These are phyloP conservation scores for Hapalemur alaotrensis DNA, from an alignment of 2,797 vertebrate genomes.

Conservation along the genomic window DNA sequence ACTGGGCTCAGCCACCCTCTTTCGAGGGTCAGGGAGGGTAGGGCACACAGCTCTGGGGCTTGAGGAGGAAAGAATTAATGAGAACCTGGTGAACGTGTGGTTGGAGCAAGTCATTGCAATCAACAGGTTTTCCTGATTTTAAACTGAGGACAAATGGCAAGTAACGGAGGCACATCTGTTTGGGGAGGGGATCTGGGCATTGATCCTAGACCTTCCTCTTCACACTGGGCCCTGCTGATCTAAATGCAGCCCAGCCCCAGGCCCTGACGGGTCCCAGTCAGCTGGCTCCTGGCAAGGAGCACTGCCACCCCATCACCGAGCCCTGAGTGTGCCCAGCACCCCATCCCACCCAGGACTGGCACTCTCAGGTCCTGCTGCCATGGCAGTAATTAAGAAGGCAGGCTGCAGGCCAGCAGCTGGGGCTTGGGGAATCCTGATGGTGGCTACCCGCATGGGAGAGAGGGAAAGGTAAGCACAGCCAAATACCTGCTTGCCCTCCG, in stretches of 20 bases:
- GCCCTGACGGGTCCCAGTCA: not conserved
- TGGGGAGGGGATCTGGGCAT: not conserved
- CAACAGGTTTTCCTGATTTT: not conserved
- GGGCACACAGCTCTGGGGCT: not conserved
- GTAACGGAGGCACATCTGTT: not conserved
- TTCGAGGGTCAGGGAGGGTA: not conserved
- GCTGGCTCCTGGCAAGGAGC: not conserved
- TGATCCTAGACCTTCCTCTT: not conserved
- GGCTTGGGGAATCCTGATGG: not conserved
- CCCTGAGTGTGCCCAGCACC: not conserved
- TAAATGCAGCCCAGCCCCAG: not conserved
- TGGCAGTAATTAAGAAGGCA: not conserved
- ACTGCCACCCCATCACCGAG: accelerated
- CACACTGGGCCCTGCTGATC: no score
- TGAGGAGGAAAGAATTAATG: not conserved
- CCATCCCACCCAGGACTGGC: not conserved
- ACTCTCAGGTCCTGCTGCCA: not conserved
- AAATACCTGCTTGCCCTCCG: not conserved
- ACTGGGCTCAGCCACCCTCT: not conserved
- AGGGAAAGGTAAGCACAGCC: not conserved
- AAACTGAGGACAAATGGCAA: not conserved
- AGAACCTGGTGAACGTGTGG: not conserved
- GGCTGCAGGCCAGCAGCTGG: not conserved
- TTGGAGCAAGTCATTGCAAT: not conserved
- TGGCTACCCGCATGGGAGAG: not conserved